Base-by-base conservation (phyloP, 2,888 invertebrate species). In the Tuta absoluta region DNA sequence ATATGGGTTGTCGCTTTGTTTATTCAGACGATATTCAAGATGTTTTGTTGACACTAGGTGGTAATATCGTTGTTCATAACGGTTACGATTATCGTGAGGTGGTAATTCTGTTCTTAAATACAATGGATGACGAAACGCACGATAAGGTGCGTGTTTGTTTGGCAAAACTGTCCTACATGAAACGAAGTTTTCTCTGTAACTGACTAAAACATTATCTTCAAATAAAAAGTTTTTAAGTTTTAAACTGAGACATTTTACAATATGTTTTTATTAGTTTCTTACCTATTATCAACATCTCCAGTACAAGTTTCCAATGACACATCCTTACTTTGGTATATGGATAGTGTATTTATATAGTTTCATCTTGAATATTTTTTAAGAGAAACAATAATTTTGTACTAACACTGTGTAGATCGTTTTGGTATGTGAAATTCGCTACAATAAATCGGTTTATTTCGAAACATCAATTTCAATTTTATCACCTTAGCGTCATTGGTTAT, bases 371-470 rank as follows among this genome's bases (percentile, higher is more conserved):
- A 10, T 51, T 19, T 51, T 7, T 49, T 10, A 51, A 19, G 3
- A 28, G 28, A 28, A 28, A 28, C 28, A 33, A 33, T 5, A 10
- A n/a, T 8, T 33, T 33, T 1, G 19, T 21, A 2, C 11, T 12
- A 23, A 51, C 10, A 10, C 49, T 21, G 51, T 23, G 10, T 21
- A 10, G 11, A 21, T 17, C 19, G 11, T 51, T 51, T 11, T 19
- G 21, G 19, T 11, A 19, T 19, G 5, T 51, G 21, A 51, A 51
- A 51, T 21, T 19, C 23, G 23, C 0, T 3, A 51, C 51, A 19
- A 51, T 21, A 51, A 51, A 51, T n/a, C 45, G n/a, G 17, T 45
- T n/a, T n/a, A 17, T 45, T n/a, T 45, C 8, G 45, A n/a, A 45
- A 45, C 17, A 1, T n/a, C 4, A n/a, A 5, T 45, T 45, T 41